Conservation (phyloP, 2,113 vertebrate genomes). For the Rhodinocichla rosea region DNA sequence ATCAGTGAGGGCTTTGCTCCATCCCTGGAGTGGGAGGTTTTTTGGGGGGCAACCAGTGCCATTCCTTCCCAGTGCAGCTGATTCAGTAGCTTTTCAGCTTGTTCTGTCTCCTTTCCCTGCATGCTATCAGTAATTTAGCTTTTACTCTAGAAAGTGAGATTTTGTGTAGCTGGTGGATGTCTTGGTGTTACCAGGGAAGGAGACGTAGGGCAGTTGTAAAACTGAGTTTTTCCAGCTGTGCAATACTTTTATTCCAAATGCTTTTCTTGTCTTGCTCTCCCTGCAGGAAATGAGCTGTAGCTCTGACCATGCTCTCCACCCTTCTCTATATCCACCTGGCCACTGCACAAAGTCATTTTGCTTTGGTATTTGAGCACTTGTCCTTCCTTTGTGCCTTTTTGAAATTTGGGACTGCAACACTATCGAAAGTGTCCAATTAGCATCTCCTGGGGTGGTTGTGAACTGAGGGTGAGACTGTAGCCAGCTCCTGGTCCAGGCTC, state of each 20-base stretch:
- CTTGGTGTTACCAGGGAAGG: not conserved
- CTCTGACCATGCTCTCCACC: not conserved
- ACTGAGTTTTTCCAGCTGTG: not conserved
- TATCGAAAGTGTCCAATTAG: accelerated
- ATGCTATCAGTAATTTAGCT: not conserved
- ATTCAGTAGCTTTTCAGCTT: not conserved
- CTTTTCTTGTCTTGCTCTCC: not conserved
- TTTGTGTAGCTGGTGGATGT: not conserved
- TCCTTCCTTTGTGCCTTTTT: not conserved
- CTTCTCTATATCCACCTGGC: accelerated
- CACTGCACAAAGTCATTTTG: not conserved
- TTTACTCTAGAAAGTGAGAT: not conserved
- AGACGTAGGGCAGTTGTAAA: not conserved
- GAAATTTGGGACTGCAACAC: not conserved
- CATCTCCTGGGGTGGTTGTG: not conserved
- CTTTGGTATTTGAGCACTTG: not conserved
- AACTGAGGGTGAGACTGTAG: not conserved
- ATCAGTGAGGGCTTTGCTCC: not conserved
- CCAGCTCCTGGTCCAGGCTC: not conserved
- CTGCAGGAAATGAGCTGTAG: not conserved
- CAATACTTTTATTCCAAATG: not conserved
- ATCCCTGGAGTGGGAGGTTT: not conserved
- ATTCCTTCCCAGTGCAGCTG: not conserved
- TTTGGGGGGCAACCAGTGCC: not conserved
- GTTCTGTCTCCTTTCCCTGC: not conserved